Conservation (phyloP, 2,888 invertebrate genomes). For the Boloria selene region DNA sequence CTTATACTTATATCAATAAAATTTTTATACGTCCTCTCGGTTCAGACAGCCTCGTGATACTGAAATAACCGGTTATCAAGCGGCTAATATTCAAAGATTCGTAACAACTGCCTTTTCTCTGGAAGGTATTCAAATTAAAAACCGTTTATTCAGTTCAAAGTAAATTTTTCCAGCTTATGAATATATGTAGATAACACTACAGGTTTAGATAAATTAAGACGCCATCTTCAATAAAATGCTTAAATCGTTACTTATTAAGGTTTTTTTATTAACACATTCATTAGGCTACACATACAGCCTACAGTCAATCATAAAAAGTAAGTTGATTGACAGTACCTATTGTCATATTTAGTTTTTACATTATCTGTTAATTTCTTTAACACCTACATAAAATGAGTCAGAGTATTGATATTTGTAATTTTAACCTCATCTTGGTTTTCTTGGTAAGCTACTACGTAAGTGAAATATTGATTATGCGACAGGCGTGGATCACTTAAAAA, state of each 20-base stretch:
- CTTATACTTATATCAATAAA: slow-evolving; percentile 51
- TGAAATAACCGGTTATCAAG: slow-evolving; percentile 69
- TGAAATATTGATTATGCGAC: not conserved
- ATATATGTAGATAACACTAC: slow-evolving; percentile 39
- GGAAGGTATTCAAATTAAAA: slow-evolving; percentile 45
- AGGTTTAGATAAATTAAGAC: slow-evolving; percentile 32
- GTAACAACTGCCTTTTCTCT: slow-evolving; percentile 38
- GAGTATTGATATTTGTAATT: slow-evolving; percentile 2
- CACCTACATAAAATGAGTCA: slow-evolving; percentile 9
- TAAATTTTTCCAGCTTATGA: slow-evolving; percentile 44
- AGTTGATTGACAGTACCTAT: not conserved
- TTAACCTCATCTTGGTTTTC: not conserved
- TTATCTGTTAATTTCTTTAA: slow-evolving; percentile 4
- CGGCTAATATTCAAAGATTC: slow-evolving; percentile 41
- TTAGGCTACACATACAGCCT: no score
- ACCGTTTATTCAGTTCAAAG: slow-evolving; percentile 43
- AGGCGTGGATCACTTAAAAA: no score
- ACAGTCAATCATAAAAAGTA: no score
- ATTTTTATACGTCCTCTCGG: slow-evolving; percentile 66
- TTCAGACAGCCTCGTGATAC: slow-evolving; percentile 66
- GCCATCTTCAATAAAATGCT: slow-evolving; percentile 26
- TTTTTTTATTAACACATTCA: no score
- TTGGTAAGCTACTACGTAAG: not conserved
- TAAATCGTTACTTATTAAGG: no score
- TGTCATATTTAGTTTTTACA: slow-evolving; percentile 5